Evolutionary conservation across 2,113 vertebrate species (phyloP), one percentile per base, ranked within the genome.

Genomic region (Xiphorhynchus elegans): DNA sequence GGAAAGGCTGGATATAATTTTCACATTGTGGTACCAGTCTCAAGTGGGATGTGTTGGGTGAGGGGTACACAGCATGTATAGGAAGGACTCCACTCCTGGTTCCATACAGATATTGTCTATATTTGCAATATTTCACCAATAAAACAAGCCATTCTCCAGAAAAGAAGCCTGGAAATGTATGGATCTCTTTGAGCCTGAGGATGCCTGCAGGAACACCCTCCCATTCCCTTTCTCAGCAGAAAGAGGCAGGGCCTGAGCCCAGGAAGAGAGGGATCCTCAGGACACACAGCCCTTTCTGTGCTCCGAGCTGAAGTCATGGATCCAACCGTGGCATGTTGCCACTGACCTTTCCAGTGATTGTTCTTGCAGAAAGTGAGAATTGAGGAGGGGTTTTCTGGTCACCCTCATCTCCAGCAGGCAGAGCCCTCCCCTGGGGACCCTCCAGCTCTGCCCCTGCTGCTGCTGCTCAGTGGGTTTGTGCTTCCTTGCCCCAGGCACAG

Each of bases 291-390:
- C 47, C 79, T 39, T 47, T 29, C 68, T 46, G 74, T 40, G 63
- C 66, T 87, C 44, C 8, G 42, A 90, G 63, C 66, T 77, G 90
- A 58, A 76, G 62, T 68, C 73, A 68, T 25, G 63, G 68, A 77
- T 55, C 64, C 64, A 63, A 88, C n/a, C 0, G 39, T 4, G 0
- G 2, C 31, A 31, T 2, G 8, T 1, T 13, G 66, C 58, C 58
- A 11, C 28, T 56, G 68, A 11, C 58, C 73, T 33, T 80, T 39
- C 19, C 28, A 24, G 13, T 17, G 40, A 18, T 16, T 74, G 64
- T 7, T n/a, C 63, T 42, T 3, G 9, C 31, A 49, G 17, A 68
- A 75, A 11, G 37, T 2, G 73, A 46, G 2, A 4, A 1, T 11
- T 7, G 17, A 25, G 74, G 47, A 86, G 73, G 3, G 15, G 40